Conservation (phyloP, 2,113 vertebrate species). For the Aegotheles bennettii region DNA sequence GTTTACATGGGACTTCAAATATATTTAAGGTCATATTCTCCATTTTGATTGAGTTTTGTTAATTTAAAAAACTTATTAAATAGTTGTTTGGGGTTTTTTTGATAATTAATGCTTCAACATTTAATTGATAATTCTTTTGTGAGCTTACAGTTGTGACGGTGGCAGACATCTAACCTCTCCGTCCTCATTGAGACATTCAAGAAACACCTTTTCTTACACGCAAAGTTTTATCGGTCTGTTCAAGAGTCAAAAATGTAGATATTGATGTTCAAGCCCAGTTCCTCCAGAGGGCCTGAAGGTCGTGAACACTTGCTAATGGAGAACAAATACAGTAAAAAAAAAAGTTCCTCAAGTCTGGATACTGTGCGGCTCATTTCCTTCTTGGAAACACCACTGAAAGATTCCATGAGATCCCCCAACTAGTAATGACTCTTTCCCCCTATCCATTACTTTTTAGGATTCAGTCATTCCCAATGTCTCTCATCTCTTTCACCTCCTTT, state of each 20-base stretch:
- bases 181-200: neutral
- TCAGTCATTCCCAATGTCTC: neutral
- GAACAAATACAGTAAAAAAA: neutral
- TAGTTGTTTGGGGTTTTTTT: too few species aligned
- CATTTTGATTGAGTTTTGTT: neutral
- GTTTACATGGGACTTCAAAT: neutral
- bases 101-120: neutral
- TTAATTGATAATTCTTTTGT: neutral
- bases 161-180: neutral
- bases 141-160: neutral
- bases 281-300: neutral
- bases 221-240: neutral
- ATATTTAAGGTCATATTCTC: neutral
- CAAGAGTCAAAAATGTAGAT: neutral
- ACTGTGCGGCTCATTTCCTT: neutral
- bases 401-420: neutral
- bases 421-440: neutral
- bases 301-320: neutral
- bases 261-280: neutral
- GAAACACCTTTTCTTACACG: neutral
- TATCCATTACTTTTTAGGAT: neutral
- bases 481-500: neutral
- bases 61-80: neutral
- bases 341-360: neutral
- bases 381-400: neutral